These are phyloP conservation scores for Melopsittacus undulatus DNA, from an alignment of 2,797 vertebrate genomes.

Conservation along the genomic window DNA sequence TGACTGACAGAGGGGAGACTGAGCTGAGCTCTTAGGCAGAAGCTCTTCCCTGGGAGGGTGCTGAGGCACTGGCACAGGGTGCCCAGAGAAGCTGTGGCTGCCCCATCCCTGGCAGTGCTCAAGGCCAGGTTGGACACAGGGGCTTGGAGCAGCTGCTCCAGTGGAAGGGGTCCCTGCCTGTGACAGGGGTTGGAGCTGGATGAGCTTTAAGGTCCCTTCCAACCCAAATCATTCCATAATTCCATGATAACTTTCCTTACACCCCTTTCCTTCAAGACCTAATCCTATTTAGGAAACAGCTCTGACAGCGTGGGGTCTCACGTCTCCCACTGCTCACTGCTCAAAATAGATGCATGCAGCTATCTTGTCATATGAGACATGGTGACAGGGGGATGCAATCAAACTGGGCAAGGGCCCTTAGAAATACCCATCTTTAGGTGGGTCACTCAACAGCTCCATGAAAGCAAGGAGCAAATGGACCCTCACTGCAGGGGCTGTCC, in stretches of 20 bases:
- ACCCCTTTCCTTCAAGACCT: background rate
- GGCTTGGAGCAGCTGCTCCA: background rate
- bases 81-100: too few relatives aligned
- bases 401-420: background rate
- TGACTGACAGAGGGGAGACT: background rate
- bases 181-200: background rate
- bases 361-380: background rate
- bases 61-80: too few relatives aligned
- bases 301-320: background rate
- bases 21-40: background rate
- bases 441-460: background rate
- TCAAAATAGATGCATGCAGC: background rate
- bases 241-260: background rate
- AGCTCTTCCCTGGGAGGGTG: too few relatives aligned
- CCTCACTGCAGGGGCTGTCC: background rate
- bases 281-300: background rate
- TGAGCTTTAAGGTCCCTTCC: background rate
- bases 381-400: background rate
- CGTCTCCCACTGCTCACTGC: background rate
- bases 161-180: fast-evolving
- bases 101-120: too few relatives aligned
- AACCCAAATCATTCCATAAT: background rate
- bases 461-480: background rate
- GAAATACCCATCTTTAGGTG: background rate
- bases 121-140: too few relatives aligned